These are phyloP conservation scores for Pseudachorutes palmiensis DNA, from an alignment of 1,140 invertebrate genomes.

Conservation along the genomic window DNA sequence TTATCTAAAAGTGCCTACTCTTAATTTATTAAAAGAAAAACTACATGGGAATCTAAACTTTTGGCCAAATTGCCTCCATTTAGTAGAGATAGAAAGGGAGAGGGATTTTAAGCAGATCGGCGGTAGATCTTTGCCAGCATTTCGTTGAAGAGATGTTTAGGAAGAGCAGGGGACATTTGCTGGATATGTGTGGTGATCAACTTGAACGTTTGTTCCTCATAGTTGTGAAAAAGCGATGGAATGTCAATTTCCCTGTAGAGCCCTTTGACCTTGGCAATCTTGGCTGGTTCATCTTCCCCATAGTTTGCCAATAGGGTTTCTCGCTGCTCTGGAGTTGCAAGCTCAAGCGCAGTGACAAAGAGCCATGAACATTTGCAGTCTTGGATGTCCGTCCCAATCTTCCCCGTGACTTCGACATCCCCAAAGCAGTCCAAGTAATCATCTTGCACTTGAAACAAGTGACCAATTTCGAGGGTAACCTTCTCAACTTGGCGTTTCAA, in stretches of 20 bases:
- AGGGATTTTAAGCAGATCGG: background rate
- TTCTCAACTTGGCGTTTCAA: constrained; percentile 73
- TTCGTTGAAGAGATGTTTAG: constrained; percentile 72
- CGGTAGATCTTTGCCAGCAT: constrained; percentile 68
- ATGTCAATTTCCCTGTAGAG: constrained; percentile 73
- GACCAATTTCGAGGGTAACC: constrained; percentile 86
- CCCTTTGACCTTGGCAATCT: constrained; percentile 62
- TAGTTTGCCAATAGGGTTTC: constrained; percentile 73
- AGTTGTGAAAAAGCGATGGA: constrained; percentile 65
- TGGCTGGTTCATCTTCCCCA: constrained; percentile 58
- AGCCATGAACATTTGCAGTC: constrained; percentile 97
- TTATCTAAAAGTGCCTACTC: too few species aligned
- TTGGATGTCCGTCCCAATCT: constrained; percentile 74
- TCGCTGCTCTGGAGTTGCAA: constrained; percentile 62
- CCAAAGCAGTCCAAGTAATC: constrained; percentile 59
- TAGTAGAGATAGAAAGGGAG: too few species aligned
- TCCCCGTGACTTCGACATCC: constrained; percentile 52
- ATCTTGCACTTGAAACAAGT: constrained; percentile 89
- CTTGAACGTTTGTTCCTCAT: constrained; percentile 78
- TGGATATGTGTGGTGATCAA: constrained; percentile 73
- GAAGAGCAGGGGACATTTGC: constrained; percentile 71
- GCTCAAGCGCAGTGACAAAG: constrained; percentile 75
- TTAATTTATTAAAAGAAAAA: too few species aligned
- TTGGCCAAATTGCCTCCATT: too few species aligned
- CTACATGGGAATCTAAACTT: too few species aligned